phyloP scores from a whole-genome alignment of 1,140 invertebrate species.

The Ooceraea biroi region DNA sequence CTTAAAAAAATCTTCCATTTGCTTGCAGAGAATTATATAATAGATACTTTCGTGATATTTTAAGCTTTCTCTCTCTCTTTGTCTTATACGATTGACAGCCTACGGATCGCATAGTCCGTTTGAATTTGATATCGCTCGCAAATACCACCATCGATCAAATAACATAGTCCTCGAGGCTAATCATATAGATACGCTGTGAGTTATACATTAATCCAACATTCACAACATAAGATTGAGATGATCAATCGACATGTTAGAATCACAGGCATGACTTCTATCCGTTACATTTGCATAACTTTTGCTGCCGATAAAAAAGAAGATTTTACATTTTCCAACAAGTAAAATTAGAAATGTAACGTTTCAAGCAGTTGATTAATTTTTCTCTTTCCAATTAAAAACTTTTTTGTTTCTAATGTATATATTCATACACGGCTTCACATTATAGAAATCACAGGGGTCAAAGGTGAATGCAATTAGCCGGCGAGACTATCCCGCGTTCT shows the following conservation, averaged over 20 bases:
- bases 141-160: conserved; percentile 11
- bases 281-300: background rate
- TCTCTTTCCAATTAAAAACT: no score
- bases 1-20: no score
- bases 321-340: background rate
- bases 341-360: background rate
- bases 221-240: background rate
- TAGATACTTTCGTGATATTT: conserved; percentile 6
- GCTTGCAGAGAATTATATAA: background rate
- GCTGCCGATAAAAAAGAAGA: background rate
- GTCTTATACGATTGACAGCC: background rate
- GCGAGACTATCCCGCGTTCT: no score
- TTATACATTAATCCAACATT: conserved; percentile 9
- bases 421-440: no score
- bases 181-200: background rate
- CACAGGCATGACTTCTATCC: background rate
- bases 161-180: conserved; percentile 35
- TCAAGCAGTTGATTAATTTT: no score
- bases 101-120: background rate
- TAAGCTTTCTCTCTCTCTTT: background rate
- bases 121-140: conserved; percentile 23
- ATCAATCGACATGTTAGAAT: background rate
- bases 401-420: no score
- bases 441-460: no score
- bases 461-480: no score